Conservation (phyloP, 2,888 invertebrate species). For the Leistus spinibarbis region DNA sequence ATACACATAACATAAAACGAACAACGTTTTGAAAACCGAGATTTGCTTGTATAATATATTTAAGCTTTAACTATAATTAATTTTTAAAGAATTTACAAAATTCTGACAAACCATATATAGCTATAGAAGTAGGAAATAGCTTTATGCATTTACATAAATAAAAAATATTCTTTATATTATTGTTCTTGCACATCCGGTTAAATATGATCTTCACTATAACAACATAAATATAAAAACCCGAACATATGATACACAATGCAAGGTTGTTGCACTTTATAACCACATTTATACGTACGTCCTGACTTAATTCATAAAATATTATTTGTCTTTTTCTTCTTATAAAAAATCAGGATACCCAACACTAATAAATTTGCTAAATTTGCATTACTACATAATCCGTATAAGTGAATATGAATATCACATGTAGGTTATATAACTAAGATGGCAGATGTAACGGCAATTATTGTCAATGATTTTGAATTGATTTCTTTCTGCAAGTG, state of each 20-base stretch:
- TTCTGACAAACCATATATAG: neutral
- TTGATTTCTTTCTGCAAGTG: neutral
- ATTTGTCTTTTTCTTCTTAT: neutral
- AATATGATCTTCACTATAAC: neutral
- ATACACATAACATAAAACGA: too few species aligned
- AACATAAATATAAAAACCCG: neutral
- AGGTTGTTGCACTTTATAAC: neutral
- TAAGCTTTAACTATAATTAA: too few species aligned
- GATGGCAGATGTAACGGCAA: neutral
- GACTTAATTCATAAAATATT: neutral
- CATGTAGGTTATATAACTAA: neutral
- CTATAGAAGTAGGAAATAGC: neutral
- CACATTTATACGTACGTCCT: neutral
- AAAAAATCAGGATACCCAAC: neutral
- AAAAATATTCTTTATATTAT: neutral
- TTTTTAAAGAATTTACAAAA: too few species aligned
- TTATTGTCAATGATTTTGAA: neutral
- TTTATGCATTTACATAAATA: neutral
- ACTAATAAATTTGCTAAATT: neutral
- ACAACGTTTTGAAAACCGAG: too few species aligned
- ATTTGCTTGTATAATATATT: too few species aligned
- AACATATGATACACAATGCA: neutral
- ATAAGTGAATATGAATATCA: neutral
- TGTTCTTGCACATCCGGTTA: neutral
- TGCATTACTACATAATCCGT: neutral